Evolutionary conservation across 2,113 vertebrate genomes (phyloP), one percentile per base, ranked within the genome.

Genomic region (Lepus americanus): DNA sequence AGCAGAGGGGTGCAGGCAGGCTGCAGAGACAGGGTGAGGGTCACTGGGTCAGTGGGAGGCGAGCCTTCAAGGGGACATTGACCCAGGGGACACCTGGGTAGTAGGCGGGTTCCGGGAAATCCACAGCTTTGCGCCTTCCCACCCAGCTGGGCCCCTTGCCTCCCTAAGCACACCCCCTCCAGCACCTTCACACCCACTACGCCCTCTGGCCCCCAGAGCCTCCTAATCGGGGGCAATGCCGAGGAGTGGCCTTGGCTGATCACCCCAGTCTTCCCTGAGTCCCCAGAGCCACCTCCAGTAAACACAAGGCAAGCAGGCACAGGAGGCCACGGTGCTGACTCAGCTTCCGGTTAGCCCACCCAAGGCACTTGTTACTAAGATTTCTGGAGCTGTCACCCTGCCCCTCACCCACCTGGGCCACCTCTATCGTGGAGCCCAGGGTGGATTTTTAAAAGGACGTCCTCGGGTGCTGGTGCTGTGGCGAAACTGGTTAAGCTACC

Each of bases 51-150:
- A 25, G 27, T 13, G 76, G 64, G 61, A 89, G 49, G 11, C 3
- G n/a, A 53, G 67, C 22, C 33, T 72, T 70, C 77, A 20, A 27
- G 86, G 80, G 67, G n/a, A 29, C 29, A 1, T 23, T 55, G 95
- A 36, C 44, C 69, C 49, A 77, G 73, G 72, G 64, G 25, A 17
- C n/a, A 33, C 25, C 23, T 31, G 51, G 13, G 64, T 17, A 39
- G 74, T n/a, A 76, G 67, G 16, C 55, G 66, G 31, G 49, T 87
- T 82, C 76, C 19, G 25, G 72, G 51, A 94, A 74, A 63, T 6
- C 10, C 16, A 2, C 0, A 0, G 61, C 36, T 53, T 86, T 39
- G 67, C 6, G 70, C 14, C 16, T 23, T 1, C 0, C 23, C 1
- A 12, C 31, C 76, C 53, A 49, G 77, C 11, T 25, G 31, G 61